Base-by-base conservation (phyloP, 2,113 vertebrate species). In the Indicator maculatus region DNA sequence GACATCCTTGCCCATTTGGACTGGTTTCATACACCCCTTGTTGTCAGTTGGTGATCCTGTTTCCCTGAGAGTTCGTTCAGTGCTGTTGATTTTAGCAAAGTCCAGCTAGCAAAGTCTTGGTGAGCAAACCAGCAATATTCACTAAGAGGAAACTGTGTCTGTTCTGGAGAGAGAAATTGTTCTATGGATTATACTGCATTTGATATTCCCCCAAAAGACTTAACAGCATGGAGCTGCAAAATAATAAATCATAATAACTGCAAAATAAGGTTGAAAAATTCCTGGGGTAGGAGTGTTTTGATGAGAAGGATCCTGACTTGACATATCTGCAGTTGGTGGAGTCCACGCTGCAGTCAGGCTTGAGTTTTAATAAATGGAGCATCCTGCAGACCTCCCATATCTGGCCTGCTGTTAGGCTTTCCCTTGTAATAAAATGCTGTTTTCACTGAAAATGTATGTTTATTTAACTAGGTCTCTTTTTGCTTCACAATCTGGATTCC, bases 401-500 rank as follows among this genome's bases (percentile, higher is more conserved):
- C 96, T 96, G 97, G 93, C 88, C 95, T 95, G 88, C 96, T 95
- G 95, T 85, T 96, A 33, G 44, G 96, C 95, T 98, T 81, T 97
- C 92, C 97, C 97, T 91, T 90, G 96, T 95, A 90, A 89, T 95
- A 97, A 97, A 98, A 97, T 86, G 96, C 93, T 97, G 95, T 96
- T 98, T 97, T 97, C 97, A 96, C 95, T 89, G 95, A 97, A 98
- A 97, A 97, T 97, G 96, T 97, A 97, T 98, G 97, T 98, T 98
- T 98, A 98, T 98, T 98, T 98, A 98, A 98, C 96, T 98, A 97
- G 96, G 95, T 98, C 95, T 97, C 87, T 97, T 96, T 97, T 97
- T 97, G 97, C 96, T 95, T 97, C 97, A 97, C 98, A 96, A 98
- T 98, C 98, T 97, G 98, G 98, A 97, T 98, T 98, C 98, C 95